Evolutionary conservation across 1,140 invertebrate genomes (phyloP).

Genomic region (Drosophila virilis): DNA sequence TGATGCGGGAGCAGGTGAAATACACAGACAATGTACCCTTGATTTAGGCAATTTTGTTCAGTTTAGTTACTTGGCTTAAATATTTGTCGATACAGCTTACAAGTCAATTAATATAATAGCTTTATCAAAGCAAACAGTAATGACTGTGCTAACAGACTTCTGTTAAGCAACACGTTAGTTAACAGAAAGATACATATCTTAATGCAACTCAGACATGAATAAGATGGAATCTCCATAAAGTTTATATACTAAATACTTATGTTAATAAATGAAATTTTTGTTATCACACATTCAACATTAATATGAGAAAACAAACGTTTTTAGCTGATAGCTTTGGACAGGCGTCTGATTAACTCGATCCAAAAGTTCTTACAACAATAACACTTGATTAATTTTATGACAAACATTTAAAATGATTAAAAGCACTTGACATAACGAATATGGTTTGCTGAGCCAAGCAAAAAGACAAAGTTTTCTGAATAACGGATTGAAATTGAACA

Average conservation of each 20-base stretch:
- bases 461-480: neutral
- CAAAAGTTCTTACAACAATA: neutral
- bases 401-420: neutral
- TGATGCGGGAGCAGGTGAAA: conserved; percentile 34
- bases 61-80: conserved; percentile 22
- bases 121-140: neutral
- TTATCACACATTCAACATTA: too few species aligned
- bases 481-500: conserved; percentile 7
- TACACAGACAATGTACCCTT: conserved; percentile 1
- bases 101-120: neutral
- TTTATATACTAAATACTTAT: too few species aligned
- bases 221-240: too few species aligned
- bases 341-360: neutral
- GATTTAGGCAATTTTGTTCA: conserved; percentile 12
- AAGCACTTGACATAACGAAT: neutral
- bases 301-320: too few species aligned
- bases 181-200: too few species aligned
- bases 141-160: neutral
- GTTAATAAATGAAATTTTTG: too few species aligned
- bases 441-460: neutral
- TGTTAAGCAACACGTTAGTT: too few species aligned
- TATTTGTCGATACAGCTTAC: conserved; percentile 20
- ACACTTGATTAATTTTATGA: neutral
- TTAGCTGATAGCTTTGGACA: too few species aligned
- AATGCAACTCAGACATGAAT: too few species aligned